Evolutionary conservation across 2,113 vertebrate genomes (phyloP).

Genomic region (western clawed frog (Xenopus tropicalis)): DNA sequence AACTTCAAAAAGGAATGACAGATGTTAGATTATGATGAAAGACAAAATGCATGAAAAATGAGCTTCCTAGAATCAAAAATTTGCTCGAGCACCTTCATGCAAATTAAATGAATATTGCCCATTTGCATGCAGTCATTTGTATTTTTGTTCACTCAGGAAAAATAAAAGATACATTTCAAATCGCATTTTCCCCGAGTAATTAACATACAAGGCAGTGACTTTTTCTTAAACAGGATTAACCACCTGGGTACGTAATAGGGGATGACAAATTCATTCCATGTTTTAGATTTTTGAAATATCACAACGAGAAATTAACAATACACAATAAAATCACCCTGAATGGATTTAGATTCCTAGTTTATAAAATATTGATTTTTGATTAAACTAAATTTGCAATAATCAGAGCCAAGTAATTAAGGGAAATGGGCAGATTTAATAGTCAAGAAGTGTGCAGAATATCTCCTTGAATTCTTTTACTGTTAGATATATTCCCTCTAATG

Average conservation of each 20-base stretch:
- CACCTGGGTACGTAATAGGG: constrained; percentile 85
- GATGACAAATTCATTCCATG: neutral
- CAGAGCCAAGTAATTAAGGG: no score
- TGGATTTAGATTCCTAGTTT: no score
- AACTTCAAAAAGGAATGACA: constrained; percentile 99
- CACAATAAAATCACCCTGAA: no score
- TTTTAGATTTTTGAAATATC: no score
- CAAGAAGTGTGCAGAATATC: no score
- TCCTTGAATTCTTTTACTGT: no score
- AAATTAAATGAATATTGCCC: constrained; percentile 89
- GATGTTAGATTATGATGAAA: constrained; percentile 99
- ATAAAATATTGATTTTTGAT: no score
- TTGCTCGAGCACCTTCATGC: constrained; percentile 95
- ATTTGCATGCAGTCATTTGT: constrained; percentile 73
- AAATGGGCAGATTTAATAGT: no score
- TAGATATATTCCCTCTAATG: neutral
- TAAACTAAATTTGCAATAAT: no score
- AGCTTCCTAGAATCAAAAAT: constrained; percentile 97
- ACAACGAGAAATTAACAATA: no score
- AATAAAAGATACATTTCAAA: constrained; percentile 64
- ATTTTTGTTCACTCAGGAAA: constrained; percentile 57
- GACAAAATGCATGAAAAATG: constrained; percentile 88
- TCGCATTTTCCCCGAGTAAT: constrained; percentile 65
- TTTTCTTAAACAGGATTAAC: constrained; percentile 84
- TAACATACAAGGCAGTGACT: constrained; percentile 77